A percentile compares a stretch with the other conserved stretches of the same genome.
Evolutionary conservation across 2,888 invertebrate genomes (phyloP).

Genomic region (Linhomoeus sp.): DNA sequence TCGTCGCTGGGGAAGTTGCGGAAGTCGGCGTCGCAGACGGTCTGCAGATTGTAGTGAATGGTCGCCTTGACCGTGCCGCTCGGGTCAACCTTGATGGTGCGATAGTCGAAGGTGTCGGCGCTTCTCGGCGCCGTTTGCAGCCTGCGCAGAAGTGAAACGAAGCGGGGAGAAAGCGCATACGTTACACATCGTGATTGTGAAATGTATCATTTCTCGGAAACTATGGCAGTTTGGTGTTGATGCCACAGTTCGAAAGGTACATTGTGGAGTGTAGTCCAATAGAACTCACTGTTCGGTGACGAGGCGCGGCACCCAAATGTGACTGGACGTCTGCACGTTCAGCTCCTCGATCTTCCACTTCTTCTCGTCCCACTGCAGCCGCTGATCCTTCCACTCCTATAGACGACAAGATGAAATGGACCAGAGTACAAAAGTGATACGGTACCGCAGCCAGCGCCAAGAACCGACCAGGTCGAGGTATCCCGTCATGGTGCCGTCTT

Average conservation of each 20-base stretch:
- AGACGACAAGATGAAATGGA: neutral
- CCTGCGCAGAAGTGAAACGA: neutral
- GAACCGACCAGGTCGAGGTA: neutral
- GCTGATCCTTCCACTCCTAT: neutral
- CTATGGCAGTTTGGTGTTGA: too few species aligned
- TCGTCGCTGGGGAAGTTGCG: conserved; percentile 1
- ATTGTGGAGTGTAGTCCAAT: neutral
- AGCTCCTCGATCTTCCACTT: neutral
- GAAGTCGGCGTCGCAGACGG: neutral
- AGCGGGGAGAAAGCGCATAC: too few species aligned
- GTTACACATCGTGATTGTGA: too few species aligned
- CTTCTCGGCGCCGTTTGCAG: neutral
- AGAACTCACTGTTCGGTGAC: neutral
- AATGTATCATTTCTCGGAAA: too few species aligned
- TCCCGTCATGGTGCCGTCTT: conserved; percentile 1
- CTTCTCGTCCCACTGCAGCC: neutral
- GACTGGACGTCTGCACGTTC: conserved; percentile 1
- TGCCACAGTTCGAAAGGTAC: too few species aligned
- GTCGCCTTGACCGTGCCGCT: neutral
- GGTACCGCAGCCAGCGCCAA: too few species aligned
- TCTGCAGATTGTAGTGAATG: conserved; percentile 3
- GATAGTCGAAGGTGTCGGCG: neutral
- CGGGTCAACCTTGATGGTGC: neutral
- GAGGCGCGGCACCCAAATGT: conserved; percentile 3
- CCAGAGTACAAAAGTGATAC: conserved; percentile 9